These are phyloP conservation scores for Drosophila silvestris DNA, from an alignment of 2,888 invertebrate species.

Conservation along the genomic window DNA sequence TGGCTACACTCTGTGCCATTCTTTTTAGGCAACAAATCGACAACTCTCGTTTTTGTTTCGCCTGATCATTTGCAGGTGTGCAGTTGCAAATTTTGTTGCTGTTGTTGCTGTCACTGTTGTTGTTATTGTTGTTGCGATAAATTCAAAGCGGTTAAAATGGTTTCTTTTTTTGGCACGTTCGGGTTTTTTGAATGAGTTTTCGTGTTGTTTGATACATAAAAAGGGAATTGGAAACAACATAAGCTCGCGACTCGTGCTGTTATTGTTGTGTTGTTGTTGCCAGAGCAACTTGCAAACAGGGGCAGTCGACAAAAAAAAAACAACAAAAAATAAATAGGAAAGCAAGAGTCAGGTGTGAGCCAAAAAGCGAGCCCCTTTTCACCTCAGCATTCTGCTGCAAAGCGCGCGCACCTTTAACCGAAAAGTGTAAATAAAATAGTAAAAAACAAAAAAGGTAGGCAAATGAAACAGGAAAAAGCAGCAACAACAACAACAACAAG, in stretches of 20 bases:
- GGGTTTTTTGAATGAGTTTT: slow-evolving; percentile 28
- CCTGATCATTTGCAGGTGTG: slow-evolving; percentile 42
- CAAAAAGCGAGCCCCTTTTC: slow-evolving; percentile 18
- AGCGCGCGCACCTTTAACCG: slow-evolving; percentile 35
- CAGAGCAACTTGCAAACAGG: slow-evolving; percentile 61
- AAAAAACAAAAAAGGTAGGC: slow-evolving; percentile 44
- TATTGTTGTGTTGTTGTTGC: slow-evolving; percentile 49
- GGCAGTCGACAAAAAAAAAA: slow-evolving; percentile 17
- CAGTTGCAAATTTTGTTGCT: slow-evolving; percentile 16
- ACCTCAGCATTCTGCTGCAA: slow-evolving; percentile 8
- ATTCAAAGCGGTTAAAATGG: slow-evolving; percentile 15
- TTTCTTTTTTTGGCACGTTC: slow-evolving; percentile 48
- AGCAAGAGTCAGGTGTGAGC: slow-evolving; percentile 55
- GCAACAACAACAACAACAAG: slow-evolving; percentile 38
- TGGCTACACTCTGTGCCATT: slow-evolving; percentile 34
- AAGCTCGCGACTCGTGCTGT: slow-evolving; percentile 17
- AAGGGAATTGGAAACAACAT: slow-evolving; percentile 37
- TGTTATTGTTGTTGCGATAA: slow-evolving; percentile 14
- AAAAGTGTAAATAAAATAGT: slow-evolving; percentile 71
- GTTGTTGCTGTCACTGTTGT: slow-evolving; percentile 16
- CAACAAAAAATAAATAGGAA: slow-evolving; percentile 10
- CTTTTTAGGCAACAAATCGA: slow-evolving; percentile 17
- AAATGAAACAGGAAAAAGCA: slow-evolving; percentile 58
- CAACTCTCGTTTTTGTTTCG: slow-evolving; percentile 46
- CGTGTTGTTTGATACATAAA: slow-evolving; percentile 38